Conservation (phyloP, 2,113 vertebrate species). For the Malurus elegans region DNA sequence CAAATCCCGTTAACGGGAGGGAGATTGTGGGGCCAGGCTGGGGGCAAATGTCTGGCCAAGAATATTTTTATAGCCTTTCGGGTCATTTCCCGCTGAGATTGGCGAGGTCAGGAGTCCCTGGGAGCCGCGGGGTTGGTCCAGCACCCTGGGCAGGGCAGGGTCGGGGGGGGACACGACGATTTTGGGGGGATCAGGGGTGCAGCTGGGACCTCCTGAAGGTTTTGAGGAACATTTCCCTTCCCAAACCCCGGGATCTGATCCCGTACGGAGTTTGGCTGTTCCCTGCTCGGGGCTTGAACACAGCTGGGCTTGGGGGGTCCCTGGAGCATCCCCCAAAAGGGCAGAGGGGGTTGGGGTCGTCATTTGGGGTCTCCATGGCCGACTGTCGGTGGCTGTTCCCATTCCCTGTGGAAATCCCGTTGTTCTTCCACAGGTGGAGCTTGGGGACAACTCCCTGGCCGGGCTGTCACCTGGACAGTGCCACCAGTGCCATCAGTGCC, state of each 20-base stretch:
- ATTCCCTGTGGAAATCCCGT: neutral
- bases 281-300: neutral
- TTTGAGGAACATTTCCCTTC: neutral
- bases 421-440: accelerated
- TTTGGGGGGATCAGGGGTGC: accelerated
- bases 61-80: neutral
- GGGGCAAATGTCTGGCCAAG: neutral
- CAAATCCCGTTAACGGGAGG: accelerated
- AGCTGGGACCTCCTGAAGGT: neutral
- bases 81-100: neutral
- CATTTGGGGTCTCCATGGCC: accelerated
- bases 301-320: neutral
- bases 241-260: neutral
- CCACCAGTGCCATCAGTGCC: neutral
- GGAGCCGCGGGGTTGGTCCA: neutral
- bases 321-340: neutral
- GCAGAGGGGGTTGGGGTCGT: neutral
- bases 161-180: neutral
- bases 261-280: accelerated
- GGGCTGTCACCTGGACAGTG: neutral
- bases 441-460: accelerated
- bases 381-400: neutral
- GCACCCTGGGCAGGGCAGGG: neutral
- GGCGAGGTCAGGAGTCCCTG: neutral
- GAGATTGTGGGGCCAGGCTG: neutral